Percentiles rank a stretch among this genome's conserved stretches.
Conservation (phyloP, 2,113 vertebrate species). For the Sander vitreus region DNA sequence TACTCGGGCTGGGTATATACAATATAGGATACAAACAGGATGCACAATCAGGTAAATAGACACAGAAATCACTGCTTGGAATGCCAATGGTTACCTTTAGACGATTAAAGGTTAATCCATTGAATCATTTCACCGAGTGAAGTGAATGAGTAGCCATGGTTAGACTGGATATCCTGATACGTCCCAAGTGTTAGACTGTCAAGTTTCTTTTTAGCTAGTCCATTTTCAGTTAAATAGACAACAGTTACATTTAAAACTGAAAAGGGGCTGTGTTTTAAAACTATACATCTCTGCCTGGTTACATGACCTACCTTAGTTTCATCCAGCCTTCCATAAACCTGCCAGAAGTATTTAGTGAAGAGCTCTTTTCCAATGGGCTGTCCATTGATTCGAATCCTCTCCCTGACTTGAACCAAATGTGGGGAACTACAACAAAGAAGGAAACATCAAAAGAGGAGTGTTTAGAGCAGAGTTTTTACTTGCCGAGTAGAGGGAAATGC, state of each 20-base stretch:
- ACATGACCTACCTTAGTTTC: constrained; percentile 88
- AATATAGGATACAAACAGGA: background rate
- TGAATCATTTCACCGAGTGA: background rate
- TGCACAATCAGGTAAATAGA: background rate
- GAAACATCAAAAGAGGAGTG: background rate
- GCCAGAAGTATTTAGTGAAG: constrained; percentile 97
- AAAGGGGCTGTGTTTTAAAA: too few species aligned
- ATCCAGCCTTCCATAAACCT: constrained; percentile 90
- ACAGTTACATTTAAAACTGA: background rate
- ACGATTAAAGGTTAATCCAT: background rate
- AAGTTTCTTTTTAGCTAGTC: background rate
- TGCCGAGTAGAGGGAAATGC: background rate
- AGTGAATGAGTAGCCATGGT: background rate
- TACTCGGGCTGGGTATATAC: background rate
- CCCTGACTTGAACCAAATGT: constrained; percentile 95
- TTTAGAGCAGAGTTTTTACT: background rate
- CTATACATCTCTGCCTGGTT: background rate
- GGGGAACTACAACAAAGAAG: constrained; percentile 88
- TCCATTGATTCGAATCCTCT: constrained; percentile 95
- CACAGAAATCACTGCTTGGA: background rate
- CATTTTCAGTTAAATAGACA: background rate
- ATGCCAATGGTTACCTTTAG: background rate
- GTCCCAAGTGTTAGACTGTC: too few species aligned
- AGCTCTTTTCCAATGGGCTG: constrained; percentile 92
- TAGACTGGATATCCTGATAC: too few species aligned